A percentile compares a stretch with the other conserved stretches of the same genome.
Conservation (phyloP, 2,797 vertebrate genomes). For the Gallirallus australis region DNA sequence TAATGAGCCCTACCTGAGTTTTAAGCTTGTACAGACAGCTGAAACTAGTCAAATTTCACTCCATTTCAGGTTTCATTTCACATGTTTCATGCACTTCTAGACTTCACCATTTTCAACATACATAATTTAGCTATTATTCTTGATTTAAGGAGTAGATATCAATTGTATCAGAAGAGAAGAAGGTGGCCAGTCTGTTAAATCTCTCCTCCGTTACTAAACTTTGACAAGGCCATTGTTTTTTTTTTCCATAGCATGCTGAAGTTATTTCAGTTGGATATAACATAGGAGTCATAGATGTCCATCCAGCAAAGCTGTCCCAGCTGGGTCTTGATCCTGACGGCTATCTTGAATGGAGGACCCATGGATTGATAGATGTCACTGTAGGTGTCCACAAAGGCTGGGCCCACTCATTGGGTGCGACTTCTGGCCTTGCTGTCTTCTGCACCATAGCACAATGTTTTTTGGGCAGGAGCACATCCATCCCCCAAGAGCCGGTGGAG, state of each 20-base stretch:
- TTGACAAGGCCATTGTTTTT: not conserved
- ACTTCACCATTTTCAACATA: not conserved
- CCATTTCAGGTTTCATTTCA: conserved; percentile 21
- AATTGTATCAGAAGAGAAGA: not conserved
- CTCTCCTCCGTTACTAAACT: not conserved
- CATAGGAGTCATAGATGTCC: not conserved
- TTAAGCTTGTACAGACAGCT: not conserved
- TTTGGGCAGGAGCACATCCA: not conserved
- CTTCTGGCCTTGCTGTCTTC: not conserved
- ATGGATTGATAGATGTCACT: not conserved
- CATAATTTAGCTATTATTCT: not conserved
- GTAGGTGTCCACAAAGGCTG: not conserved
- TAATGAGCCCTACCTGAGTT: conserved; percentile 59
- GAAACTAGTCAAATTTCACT: conserved; percentile 36
- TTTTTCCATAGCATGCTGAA: not conserved
- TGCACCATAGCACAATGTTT: not conserved
- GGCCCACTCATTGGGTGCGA: rapidly evolving
- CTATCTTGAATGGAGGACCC: not conserved
- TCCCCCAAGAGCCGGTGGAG: not conserved
- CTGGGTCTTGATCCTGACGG: not conserved
- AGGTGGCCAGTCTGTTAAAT: not conserved
- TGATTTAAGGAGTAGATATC: not conserved
- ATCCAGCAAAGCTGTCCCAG: not conserved
- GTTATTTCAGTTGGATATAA: not conserved
- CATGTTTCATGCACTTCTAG: not conserved